These are phyloP conservation scores for Alligator sinensis DNA, from an alignment of 2,113 vertebrate genomes.

Conservation along the genomic window DNA sequence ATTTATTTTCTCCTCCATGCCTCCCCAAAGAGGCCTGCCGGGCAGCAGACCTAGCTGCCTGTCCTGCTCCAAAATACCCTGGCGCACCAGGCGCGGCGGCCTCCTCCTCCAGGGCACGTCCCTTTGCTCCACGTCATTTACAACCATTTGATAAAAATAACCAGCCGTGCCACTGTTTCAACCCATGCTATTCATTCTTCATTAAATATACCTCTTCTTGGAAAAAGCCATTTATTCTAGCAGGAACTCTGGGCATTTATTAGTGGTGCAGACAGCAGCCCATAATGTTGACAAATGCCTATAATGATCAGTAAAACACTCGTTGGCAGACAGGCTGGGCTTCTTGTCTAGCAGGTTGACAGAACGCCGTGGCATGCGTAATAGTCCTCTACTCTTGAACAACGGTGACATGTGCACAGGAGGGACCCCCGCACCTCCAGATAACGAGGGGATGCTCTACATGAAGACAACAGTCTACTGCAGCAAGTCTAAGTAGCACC, in stretches of 20 bases:
- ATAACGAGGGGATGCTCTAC: neutral
- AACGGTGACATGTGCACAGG: neutral
- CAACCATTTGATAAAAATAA: neutral
- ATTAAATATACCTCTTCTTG: slow-evolving; percentile 58
- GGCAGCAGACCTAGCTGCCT: neutral
- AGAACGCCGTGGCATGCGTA: slow-evolving; percentile 6
- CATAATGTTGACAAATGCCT: slow-evolving; percentile 65
- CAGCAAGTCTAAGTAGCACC: too few relatives aligned
- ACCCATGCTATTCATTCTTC: slow-evolving; percentile 14
- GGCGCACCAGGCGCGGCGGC: fast-evolving
- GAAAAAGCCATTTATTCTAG: slow-evolving; percentile 37
- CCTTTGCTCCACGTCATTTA: neutral
- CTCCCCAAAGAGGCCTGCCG: neutral
- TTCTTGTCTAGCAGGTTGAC: slow-evolving; percentile 53
- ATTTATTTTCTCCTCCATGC: neutral
- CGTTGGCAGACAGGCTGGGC: slow-evolving; percentile 27
- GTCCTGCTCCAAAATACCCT: neutral
- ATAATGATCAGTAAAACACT: slow-evolving; percentile 61
- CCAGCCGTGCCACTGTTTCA: neutral
- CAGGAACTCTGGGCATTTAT: slow-evolving; percentile 16
- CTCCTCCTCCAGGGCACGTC: fast-evolving
- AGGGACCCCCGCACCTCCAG: neutral
- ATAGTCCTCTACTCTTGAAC: slow-evolving; percentile 28
- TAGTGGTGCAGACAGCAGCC: slow-evolving; percentile 46
- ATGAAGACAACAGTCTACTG: too few relatives aligned